phyloP scores from a whole-genome alignment of 2,113 vertebrate genomes.

The Andinoacara biseriatus region DNA sequence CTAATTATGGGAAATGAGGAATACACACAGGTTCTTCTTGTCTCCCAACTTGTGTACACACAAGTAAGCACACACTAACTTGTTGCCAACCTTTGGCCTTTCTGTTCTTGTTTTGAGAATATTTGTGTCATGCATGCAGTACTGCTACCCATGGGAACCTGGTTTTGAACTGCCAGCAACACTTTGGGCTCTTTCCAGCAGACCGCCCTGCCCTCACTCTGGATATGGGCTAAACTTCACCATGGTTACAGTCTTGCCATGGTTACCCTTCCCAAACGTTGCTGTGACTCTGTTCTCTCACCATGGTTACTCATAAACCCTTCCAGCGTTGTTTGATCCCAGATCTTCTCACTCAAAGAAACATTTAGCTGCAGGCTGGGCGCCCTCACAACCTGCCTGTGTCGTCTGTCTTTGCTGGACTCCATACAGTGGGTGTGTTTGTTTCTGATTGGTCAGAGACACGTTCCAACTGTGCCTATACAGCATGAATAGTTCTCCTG shows the following conservation, averaged over 20 bases:
- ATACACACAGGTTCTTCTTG: not conserved
- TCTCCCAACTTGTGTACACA: not conserved
- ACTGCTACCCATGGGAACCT: slow-evolving; percentile 49
- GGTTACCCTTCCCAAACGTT: slow-evolving; percentile 73
- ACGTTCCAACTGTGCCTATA: slow-evolving; percentile 7
- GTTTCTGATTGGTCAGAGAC: slow-evolving; percentile 35
- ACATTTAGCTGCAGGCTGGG: slow-evolving; percentile 40
- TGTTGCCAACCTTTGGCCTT: slow-evolving; percentile 4
- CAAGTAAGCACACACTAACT: not conserved
- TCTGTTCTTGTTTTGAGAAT: slow-evolving; percentile 15
- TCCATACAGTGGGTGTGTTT: slow-evolving; percentile 16
- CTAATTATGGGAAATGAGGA: slow-evolving; percentile 6
- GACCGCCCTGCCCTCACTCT: slow-evolving; percentile 46
- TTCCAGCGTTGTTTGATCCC: slow-evolving; percentile 58
- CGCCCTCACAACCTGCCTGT: slow-evolving; percentile 27
- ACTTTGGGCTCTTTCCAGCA: slow-evolving; percentile 46
- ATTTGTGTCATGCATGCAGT: slow-evolving; percentile 10
- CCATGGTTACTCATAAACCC: slow-evolving; percentile 74
- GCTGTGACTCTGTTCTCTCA: slow-evolving; percentile 55
- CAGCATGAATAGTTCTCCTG: not conserved
- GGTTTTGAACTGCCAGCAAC: slow-evolving; percentile 42
- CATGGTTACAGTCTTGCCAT: slow-evolving; percentile 69
- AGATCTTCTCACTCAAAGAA: slow-evolving; percentile 40
- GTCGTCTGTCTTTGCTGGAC: slow-evolving; percentile 38
- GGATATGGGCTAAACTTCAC: slow-evolving; percentile 61